These are phyloP conservation scores for Crenuchus spilurus DNA, from an alignment of 2,797 vertebrate genomes.

Conservation along the genomic window DNA sequence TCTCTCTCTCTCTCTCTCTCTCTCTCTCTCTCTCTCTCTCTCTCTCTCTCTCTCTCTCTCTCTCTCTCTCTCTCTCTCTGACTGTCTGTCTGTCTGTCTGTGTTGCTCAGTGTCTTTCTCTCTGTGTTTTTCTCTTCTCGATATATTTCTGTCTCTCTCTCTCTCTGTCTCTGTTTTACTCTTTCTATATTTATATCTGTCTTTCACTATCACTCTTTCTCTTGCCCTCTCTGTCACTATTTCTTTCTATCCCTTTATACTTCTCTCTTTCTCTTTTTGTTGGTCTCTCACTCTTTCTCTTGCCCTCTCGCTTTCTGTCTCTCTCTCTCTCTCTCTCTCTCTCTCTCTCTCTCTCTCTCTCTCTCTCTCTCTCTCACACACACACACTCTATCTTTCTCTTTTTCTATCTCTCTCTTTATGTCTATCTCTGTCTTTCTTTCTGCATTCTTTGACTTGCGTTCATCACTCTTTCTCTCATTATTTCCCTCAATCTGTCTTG, in stretches of 20 bases:
- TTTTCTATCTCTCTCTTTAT: neutral
- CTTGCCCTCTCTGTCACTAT: neutral
- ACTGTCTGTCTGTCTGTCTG: neutral
- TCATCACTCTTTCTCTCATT: neutral
- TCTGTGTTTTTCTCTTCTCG: too few relatives aligned
- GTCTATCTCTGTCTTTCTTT: too few relatives aligned
- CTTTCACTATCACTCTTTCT: neutral
- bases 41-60: neutral
- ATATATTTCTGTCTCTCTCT: neutral
- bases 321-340: neutral
- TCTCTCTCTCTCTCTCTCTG: neutral
- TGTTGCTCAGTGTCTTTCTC: neutral
- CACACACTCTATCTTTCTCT: neutral
- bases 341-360: neutral
- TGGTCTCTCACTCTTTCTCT: too few relatives aligned
- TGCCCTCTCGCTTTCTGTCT: neutral
- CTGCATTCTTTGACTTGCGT: neutral
- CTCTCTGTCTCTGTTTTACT: neutral
- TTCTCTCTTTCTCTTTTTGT: conserved; percentile 1
- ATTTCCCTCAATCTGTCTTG: too few relatives aligned
- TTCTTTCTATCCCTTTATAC: too few relatives aligned
- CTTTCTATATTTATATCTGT: neutral
- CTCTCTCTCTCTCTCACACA: neutral
- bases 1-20: conserved; percentile 4
- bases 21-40: neutral